These are phyloP conservation scores for Pandemis cinnamomeana DNA, from an alignment of 2,888 invertebrate genomes.

Conservation along the genomic window DNA sequence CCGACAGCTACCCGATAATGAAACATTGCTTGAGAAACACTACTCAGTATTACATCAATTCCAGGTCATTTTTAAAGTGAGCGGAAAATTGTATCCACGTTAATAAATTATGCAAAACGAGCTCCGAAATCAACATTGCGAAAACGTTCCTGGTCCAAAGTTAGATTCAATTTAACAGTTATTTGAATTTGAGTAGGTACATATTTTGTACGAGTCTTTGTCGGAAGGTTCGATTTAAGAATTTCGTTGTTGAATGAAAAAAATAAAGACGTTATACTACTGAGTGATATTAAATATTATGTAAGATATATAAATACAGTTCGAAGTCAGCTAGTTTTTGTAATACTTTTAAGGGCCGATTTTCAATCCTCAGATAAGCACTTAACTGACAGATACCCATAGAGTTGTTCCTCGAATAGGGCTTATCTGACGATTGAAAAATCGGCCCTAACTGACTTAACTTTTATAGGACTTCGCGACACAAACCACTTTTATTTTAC, in stretches of 20 bases:
- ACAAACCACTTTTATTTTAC: no score
- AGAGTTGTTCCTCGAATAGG: no score
- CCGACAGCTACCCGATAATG: constrained; percentile 24
- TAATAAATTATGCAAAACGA: constrained; percentile 21
- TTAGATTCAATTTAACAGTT: constrained; percentile 7
- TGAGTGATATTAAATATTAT: background rate
- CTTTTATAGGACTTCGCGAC: no score
- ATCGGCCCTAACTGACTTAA: no score
- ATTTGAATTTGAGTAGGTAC: constrained; percentile 10
- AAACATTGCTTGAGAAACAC: constrained; percentile 8
- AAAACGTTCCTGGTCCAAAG: background rate
- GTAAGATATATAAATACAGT: background rate
- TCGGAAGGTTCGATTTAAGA: background rate
- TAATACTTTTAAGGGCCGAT: no score
- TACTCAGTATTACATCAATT: constrained; percentile 11
- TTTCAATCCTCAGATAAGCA: no score
- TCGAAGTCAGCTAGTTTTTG: no score
- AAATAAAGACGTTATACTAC: background rate
- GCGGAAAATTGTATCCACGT: background rate
- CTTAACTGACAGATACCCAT: no score
- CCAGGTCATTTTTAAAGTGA: constrained; percentile 9
- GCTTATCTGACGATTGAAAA: no score
- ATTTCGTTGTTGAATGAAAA: background rate
- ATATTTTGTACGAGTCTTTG: background rate
- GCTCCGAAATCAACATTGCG: background rate